phyloP scores from a whole-genome alignment of 2,113 vertebrate species.

The Helogale parvula region DNA sequence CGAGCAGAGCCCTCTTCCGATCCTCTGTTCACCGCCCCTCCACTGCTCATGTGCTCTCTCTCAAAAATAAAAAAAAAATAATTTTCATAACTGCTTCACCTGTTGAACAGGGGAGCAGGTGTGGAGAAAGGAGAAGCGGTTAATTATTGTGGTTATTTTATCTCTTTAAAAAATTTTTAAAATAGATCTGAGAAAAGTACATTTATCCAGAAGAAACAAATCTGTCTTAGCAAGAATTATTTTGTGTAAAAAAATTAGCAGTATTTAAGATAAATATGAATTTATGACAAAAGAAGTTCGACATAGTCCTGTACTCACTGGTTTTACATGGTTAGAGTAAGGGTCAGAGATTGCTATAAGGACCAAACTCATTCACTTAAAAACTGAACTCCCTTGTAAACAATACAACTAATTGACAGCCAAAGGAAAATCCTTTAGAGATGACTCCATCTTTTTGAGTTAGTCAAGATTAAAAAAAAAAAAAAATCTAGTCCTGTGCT shows the following conservation, averaged over 20 bases:
- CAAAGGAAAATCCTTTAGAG: conserved; percentile 26
- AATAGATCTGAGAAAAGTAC: not conserved
- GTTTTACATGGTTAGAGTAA: not conserved
- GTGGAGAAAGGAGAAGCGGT: not conserved
- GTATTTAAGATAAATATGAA: conserved; percentile 42
- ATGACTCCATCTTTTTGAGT: not conserved
- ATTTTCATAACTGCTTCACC: not conserved
- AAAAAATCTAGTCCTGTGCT: not conserved
- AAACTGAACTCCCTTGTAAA: conserved; percentile 37
- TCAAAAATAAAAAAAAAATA: no score
- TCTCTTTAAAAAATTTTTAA: not conserved
- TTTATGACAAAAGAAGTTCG: not conserved
- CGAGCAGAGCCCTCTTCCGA: no score
- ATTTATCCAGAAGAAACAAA: not conserved
- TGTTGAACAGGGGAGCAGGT: not conserved
- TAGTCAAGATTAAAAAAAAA: not conserved
- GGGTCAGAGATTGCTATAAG: not conserved
- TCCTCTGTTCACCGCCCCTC: no score
- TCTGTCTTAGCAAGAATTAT: not conserved
- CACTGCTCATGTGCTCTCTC: no score
- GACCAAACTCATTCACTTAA: conserved; percentile 29
- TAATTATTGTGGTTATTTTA: not conserved
- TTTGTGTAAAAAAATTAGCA: conserved; percentile 34
- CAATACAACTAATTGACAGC: not conserved
- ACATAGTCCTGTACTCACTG: not conserved